Evolutionary conservation across 2,888 invertebrate genomes (phyloP).

Genomic region (Ornithoptera priamus): DNA sequence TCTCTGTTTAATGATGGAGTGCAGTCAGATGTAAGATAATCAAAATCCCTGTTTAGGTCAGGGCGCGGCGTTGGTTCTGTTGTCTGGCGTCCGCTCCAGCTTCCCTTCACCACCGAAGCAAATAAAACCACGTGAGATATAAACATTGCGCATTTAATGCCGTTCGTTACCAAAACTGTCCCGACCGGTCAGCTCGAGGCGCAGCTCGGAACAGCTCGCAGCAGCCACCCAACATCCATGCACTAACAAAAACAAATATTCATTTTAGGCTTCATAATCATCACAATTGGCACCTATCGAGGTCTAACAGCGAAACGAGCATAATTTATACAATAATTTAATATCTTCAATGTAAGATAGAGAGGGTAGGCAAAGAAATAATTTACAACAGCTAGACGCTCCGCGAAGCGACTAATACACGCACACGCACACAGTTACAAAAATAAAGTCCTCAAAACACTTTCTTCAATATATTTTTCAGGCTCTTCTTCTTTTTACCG

Average conservation of each 20-base stretch:
- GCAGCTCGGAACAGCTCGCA: conserved; percentile 38
- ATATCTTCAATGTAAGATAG: conserved; percentile 30
- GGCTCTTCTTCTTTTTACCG: conserved; percentile 81
- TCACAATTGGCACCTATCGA: conserved; percentile 78
- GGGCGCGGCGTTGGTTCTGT: too few species aligned
- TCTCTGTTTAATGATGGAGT: too few species aligned
- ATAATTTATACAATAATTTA: conserved; percentile 47
- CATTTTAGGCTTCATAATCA: conserved; percentile 71
- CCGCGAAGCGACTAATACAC: conserved; percentile 38
- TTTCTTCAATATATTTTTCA: conserved; percentile 89
- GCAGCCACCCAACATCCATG: conserved; percentile 46
- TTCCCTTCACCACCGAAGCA: too few species aligned
- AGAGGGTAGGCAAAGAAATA: conserved; percentile 59
- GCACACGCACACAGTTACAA: conserved; percentile 30
- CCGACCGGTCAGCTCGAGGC: conserved; percentile 56
- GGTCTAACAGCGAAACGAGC: conserved; percentile 61
- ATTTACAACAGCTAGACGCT: conserved; percentile 57
- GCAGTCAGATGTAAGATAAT: too few species aligned
- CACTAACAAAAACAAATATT: conserved; percentile 41
- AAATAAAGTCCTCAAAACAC: conserved; percentile 81
- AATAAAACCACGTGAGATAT: conserved; percentile 56
- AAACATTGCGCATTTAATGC: conserved; percentile 75
- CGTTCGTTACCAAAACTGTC: conserved; percentile 56
- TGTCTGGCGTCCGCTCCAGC: too few species aligned
- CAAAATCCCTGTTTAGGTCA: too few species aligned